Conservation (phyloP, 2,888 invertebrate species). For the Parnassius smintheus region DNA sequence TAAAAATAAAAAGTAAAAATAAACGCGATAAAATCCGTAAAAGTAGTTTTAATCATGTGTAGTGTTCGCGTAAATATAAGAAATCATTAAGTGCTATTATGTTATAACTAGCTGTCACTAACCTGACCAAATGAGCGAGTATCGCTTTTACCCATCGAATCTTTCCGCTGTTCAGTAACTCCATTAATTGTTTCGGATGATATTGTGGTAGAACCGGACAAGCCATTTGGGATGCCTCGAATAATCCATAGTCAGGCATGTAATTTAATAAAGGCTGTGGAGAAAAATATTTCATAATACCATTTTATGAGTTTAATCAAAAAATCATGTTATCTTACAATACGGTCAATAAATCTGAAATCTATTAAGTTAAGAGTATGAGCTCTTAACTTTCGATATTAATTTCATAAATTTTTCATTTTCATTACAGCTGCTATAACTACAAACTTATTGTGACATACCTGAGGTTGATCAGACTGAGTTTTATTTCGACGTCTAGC, state of each 20-base stretch:
- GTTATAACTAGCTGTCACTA: conserved; percentile 28
- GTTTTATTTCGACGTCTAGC: conserved; percentile 83
- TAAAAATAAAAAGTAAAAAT: too few species aligned
- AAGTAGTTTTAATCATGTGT: too few species aligned
- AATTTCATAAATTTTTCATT: too few species aligned
- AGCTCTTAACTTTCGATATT: too few species aligned
- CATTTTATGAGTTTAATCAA: too few species aligned
- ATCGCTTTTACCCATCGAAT: conserved; percentile 99
- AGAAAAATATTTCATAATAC: conserved; percentile 9
- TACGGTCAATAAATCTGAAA: too few species aligned
- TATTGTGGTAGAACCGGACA: conserved; percentile 99
- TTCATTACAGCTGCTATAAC: too few species aligned
- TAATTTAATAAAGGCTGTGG: conserved; percentile 84
- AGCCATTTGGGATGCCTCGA: conserved; percentile 98
- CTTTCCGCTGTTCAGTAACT: conserved; percentile 98
- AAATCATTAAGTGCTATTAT: too few species aligned
- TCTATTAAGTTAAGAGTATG: too few species aligned
- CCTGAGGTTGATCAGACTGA: conserved; percentile 76
- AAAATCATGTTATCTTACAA: too few species aligned
- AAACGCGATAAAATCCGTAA: too few species aligned
- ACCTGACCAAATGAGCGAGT: conserved; percentile 96
- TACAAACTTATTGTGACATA: conserved; percentile 30
- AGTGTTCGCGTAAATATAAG: too few species aligned
- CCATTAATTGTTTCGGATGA: conserved; percentile 99
- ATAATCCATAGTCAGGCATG: conserved; percentile 96